phyloP scores from a whole-genome alignment of 1,140 invertebrate genomes.

The Frieseomelitta varia region DNA sequence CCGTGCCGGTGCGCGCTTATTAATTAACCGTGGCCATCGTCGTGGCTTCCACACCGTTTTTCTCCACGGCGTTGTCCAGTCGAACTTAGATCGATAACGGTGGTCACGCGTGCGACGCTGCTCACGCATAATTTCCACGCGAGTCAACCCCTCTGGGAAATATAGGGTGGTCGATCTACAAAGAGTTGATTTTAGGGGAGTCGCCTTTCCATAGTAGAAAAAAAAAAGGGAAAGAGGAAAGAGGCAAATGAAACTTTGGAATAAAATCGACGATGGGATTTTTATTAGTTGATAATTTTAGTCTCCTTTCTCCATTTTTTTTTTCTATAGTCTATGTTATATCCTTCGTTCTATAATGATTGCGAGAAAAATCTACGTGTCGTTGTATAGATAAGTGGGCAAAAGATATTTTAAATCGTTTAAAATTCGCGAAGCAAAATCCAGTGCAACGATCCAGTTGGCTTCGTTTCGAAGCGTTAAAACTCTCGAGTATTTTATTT shows the following conservation, averaged over 20 bases:
- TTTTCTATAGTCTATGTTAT: too few species aligned
- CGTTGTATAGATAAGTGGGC: too few species aligned
- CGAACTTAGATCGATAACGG: constrained; percentile 17
- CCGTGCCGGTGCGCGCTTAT: constrained; percentile 43
- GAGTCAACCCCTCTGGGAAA: not conserved
- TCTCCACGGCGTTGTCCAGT: not conserved
- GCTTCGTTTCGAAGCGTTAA: too few species aligned
- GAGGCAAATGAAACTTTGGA: not conserved
- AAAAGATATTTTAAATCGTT: too few species aligned
- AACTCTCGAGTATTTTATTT: too few species aligned
- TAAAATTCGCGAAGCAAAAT: too few species aligned
- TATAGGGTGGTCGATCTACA: not conserved
- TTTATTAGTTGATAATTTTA: not conserved
- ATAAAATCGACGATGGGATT: not conserved
- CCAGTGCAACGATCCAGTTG: too few species aligned
- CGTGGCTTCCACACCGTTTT: too few species aligned
- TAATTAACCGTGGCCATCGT: constrained; percentile 46
- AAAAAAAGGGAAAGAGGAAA: too few species aligned
- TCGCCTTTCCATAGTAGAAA: not conserved
- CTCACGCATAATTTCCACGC: not conserved
- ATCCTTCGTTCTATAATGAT: too few species aligned
- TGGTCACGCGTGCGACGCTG: not conserved
- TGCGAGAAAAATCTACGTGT: too few species aligned
- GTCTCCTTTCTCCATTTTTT: not conserved
- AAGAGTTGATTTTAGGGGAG: not conserved